Conservation (phyloP, 1,140 invertebrate genomes). For the Mylabris phalerata region DNA sequence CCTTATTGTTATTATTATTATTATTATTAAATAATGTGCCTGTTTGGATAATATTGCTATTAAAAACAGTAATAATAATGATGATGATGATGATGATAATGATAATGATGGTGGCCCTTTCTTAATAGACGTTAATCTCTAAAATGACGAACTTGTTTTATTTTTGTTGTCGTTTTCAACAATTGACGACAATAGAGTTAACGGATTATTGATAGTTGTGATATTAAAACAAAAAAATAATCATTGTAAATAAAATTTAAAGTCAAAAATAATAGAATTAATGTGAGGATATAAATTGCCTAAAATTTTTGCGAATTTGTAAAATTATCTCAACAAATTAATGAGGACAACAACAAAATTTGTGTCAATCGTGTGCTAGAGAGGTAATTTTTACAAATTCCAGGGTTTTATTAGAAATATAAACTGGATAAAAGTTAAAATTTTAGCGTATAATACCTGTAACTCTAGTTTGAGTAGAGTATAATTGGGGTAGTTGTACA, state of each 20-base stretch:
- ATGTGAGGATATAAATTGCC: too few relatives aligned
- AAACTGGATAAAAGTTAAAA: too few relatives aligned
- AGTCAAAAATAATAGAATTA: too few relatives aligned
- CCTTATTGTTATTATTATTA: too few relatives aligned
- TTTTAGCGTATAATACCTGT: constrained; percentile 30
- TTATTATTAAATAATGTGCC: constrained; percentile 22
- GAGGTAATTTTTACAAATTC: too few relatives aligned
- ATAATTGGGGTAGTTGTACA: constrained; percentile 35
- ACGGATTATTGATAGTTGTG: constrained; percentile 38
- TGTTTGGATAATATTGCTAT: constrained; percentile 7
- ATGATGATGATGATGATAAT: constrained; percentile 7
- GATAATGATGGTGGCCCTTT: constrained; percentile 17
- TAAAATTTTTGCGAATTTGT: too few relatives aligned
- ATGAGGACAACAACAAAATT: too few relatives aligned
- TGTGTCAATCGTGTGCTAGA: too few relatives aligned
- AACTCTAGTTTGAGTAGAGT: constrained; percentile 31
- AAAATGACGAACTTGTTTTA: constrained; percentile 19
- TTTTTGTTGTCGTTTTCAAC: neutral
- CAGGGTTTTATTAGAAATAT: too few relatives aligned
- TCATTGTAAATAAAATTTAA: too few relatives aligned
- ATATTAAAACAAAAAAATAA: constrained; percentile 32
- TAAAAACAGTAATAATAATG: too few relatives aligned
- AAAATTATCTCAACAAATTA: too few relatives aligned
- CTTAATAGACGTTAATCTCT: constrained; percentile 18
- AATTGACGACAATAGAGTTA: constrained; percentile 36